A percentile compares a stretch with the other conserved stretches of the same genome.
phyloP scores from a whole-genome alignment of 1,140 invertebrate genomes.

The Papilio machaon region DNA sequence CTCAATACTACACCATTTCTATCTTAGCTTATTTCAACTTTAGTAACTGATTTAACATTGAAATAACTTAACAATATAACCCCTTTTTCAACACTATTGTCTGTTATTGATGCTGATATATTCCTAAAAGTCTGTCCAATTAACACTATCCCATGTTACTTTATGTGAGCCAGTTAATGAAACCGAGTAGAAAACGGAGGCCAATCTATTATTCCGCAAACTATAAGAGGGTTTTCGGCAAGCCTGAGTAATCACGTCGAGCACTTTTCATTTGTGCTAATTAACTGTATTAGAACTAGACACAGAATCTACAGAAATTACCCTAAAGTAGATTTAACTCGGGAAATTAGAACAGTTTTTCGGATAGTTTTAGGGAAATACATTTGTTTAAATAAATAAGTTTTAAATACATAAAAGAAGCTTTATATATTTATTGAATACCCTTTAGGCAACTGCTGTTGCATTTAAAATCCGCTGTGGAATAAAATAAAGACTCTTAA shows the following conservation, averaged over 20 bases:
- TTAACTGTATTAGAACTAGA: slow-evolving; percentile 14
- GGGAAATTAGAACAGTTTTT: neutral
- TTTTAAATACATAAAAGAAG: neutral
- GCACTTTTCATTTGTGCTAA: slow-evolving; percentile 22
- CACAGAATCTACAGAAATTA: neutral
- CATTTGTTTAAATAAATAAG: too few relatives aligned
- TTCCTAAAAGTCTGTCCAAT: slow-evolving; percentile 19
- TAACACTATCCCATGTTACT: slow-evolving; percentile 22
- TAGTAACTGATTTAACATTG: neutral
- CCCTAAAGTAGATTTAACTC: neutral
- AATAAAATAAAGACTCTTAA: too few relatives aligned
- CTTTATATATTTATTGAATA: too few relatives aligned
- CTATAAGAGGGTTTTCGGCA: slow-evolving; percentile 14
- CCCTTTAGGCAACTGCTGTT: too few relatives aligned
- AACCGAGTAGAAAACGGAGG: slow-evolving; percentile 8
- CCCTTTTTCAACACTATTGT: neutral
- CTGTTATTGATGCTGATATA: slow-evolving; percentile 5
- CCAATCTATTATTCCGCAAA: slow-evolving; percentile 11
- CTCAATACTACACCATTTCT: neutral
- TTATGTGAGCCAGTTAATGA: slow-evolving; percentile 7
- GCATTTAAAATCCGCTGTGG: too few relatives aligned
- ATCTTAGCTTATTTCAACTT: neutral
- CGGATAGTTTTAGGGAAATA: neutral
- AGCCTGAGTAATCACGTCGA: slow-evolving; percentile 19
- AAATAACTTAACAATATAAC: neutral